Percentiles rank a stretch among this genome's conserved stretches.
phyloP scores from a whole-genome alignment of 2,888 invertebrate genomes.

The Chrysopilus asiliformis region DNA sequence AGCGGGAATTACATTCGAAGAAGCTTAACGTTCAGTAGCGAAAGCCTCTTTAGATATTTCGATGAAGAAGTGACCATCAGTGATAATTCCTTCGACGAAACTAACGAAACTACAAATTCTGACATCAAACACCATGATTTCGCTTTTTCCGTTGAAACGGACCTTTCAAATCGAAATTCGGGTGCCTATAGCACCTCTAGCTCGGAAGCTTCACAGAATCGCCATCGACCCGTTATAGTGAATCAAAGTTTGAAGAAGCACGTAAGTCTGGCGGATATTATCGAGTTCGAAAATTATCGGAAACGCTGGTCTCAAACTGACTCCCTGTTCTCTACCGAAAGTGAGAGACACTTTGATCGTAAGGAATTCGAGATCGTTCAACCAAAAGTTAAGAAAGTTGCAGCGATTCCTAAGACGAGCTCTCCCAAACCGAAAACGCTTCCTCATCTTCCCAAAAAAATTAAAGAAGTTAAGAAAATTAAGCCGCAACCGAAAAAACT shows the following conservation, averaged over 20 bases:
- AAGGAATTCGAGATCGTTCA: neutral
- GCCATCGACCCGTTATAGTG: conserved; percentile 6
- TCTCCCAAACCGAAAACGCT: neutral
- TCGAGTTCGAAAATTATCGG: neutral
- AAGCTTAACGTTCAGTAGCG: conserved; percentile 3
- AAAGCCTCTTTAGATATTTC: conserved; percentile 10
- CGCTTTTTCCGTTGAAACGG: too few species aligned
- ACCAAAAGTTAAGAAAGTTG: neutral
- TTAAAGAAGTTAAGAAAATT: too few species aligned
- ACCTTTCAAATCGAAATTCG: neutral
- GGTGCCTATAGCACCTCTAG: neutral
- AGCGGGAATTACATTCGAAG: neutral
- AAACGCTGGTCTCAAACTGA: too few species aligned
- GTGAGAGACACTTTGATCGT: too few species aligned
- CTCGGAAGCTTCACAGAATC: neutral
- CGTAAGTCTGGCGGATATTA: neutral
- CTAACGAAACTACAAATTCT: neutral
- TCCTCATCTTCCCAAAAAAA: neutral
- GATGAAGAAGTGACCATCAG: conserved; percentile 7
- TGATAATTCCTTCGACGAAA: conserved; percentile 2
- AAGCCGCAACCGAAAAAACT: too few species aligned
- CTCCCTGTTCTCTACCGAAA: neutral
- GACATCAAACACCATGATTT: too few species aligned
- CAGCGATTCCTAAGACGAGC: neutral
- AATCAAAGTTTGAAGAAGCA: conserved; percentile 4